Evolutionary conservation across 2,113 vertebrate species (phyloP).

Genomic region (Anarhynchus alexandrinus): DNA sequence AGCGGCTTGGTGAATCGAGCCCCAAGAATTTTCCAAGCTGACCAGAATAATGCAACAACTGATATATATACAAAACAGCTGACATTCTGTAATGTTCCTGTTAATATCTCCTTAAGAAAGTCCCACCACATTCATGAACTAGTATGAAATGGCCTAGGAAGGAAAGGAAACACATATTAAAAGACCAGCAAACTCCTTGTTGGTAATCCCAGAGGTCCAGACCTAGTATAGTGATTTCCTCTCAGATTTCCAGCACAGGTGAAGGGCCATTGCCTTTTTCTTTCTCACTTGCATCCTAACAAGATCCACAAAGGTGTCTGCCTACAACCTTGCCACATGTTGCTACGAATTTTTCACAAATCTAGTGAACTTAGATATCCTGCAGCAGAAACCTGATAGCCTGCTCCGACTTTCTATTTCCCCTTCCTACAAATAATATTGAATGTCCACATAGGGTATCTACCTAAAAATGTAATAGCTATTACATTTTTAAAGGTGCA

Average conservation of each 20-base stretch:
- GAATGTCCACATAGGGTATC: neutral
- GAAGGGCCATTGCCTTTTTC: neutral
- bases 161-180: neutral
- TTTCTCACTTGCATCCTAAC: neutral
- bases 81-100: neutral
- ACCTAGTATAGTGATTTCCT: neutral
- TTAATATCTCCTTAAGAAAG: neutral
- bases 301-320: neutral
- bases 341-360: neutral
- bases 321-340: neutral
- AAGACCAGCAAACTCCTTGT: neutral
- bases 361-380: neutral
- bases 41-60: neutral
- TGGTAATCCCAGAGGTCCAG: neutral
- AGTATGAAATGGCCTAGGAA: neutral
- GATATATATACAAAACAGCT: neutral
- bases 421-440: neutral
- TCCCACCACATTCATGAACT: neutral
- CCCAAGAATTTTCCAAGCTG: neutral
- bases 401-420: neutral
- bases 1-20: rapidly evolving
- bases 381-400: neutral
- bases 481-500: neutral
- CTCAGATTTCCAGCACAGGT: neutral
- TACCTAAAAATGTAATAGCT: neutral